Conservation (phyloP, 2,113 vertebrate species). For the Labeo catla region DNA sequence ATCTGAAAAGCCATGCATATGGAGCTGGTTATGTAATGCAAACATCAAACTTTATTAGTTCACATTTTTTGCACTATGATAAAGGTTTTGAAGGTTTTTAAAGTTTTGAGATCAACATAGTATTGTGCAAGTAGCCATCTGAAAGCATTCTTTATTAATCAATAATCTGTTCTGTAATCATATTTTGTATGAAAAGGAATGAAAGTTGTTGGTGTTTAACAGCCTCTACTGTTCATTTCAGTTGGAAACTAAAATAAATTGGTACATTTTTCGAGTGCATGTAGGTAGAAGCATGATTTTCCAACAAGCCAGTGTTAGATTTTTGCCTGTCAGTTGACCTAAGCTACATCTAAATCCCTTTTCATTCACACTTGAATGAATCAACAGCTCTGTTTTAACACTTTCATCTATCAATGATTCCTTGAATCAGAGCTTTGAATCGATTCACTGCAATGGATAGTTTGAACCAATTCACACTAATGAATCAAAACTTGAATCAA, state of each 20-base stretch:
- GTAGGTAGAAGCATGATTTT: background rate
- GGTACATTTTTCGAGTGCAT: background rate
- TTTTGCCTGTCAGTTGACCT: too few relatives aligned
- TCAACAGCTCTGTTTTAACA: too few relatives aligned
- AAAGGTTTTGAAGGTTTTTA: too few relatives aligned
- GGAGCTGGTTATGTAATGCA: background rate
- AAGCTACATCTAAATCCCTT: too few relatives aligned
- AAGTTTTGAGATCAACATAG: background rate
- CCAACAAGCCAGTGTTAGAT: too few relatives aligned
- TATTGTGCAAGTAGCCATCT: background rate
- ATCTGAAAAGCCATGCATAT: background rate
- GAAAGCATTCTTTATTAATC: background rate
- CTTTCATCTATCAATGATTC: too few relatives aligned
- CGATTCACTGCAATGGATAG: too few relatives aligned
- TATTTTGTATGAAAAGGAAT: background rate
- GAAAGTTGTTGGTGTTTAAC: background rate
- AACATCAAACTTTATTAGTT: background rate
- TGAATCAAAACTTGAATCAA: too few relatives aligned
- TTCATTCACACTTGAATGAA: too few relatives aligned
- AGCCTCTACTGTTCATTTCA: background rate
- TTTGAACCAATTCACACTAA: too few relatives aligned
- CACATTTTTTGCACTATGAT: background rate
- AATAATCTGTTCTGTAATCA: background rate
- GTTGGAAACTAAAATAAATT: background rate
- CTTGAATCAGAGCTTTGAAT: too few relatives aligned